phyloP scores from a whole-genome alignment of 2,113 vertebrate genomes.

The Arenaria interpres region DNA sequence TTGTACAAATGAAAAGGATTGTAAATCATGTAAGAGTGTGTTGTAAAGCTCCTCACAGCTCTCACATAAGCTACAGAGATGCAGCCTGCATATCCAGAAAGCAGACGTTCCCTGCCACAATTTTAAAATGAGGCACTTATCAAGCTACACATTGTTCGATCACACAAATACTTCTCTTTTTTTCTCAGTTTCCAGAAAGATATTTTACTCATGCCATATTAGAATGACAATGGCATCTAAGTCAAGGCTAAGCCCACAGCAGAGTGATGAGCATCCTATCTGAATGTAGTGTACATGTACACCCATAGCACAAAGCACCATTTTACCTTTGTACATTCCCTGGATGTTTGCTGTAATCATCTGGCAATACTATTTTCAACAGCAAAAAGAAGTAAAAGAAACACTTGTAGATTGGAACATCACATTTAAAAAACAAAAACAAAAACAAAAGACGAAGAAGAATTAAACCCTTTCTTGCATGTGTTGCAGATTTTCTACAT shows the following conservation, averaged over 20 bases:
- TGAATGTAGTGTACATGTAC: background rate
- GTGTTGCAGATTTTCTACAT: slow-evolving; percentile 11
- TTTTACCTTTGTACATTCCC: background rate
- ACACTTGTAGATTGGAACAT: slow-evolving; percentile 48
- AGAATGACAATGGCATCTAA: slow-evolving; percentile 49
- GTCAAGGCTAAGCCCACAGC: slow-evolving; percentile 56
- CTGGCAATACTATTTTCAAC: background rate
- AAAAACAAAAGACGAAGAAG: background rate
- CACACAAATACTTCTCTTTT: slow-evolving; percentile 13
- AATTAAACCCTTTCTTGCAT: background rate
- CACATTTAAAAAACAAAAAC: background rate
- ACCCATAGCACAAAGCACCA: slow-evolving; percentile 8
- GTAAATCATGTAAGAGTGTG: background rate
- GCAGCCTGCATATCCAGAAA: slow-evolving; percentile 20
- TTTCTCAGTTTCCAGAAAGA: slow-evolving; percentile 28
- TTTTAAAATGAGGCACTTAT: slow-evolving; percentile 58
- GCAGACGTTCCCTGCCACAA: background rate
- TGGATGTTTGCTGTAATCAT: slow-evolving; percentile 35
- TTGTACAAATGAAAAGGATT: slow-evolving; percentile 14
- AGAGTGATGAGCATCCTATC: slow-evolving; percentile 31
- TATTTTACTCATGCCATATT: slow-evolving; percentile 66
- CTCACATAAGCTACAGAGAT: background rate
- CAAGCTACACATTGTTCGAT: slow-evolving; percentile 31
- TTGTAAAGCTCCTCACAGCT: slow-evolving; percentile 37
- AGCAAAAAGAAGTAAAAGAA: background rate